These are phyloP conservation scores for Nasalis larvatus DNA, from an alignment of 2,113 vertebrate genomes.

Conservation along the genomic window DNA sequence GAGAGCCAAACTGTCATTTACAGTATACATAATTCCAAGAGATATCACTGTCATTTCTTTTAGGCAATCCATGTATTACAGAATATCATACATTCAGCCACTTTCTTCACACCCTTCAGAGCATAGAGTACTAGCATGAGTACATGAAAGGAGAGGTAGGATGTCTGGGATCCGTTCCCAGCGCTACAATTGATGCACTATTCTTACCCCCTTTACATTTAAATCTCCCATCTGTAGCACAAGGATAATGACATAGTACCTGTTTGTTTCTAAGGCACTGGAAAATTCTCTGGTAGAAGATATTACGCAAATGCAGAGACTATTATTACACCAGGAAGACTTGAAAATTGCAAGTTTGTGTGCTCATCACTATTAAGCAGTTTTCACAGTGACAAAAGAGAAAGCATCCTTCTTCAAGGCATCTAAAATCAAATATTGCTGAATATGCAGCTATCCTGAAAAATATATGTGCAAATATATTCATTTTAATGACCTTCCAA, in stretches of 20 bases:
- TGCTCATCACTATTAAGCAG: constrained; percentile 49
- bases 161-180: constrained; percentile 20
- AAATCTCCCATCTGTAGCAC: constrained; percentile 20
- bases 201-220: constrained; percentile 28
- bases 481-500: constrained; percentile 41
- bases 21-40: not conserved
- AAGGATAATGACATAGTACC: constrained; percentile 53
- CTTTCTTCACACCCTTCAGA: not conserved
- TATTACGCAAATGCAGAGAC: constrained; percentile 38
- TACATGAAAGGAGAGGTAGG: not conserved
- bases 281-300: constrained; percentile 52
- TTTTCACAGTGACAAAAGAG: constrained; percentile 51
- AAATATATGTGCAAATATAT: constrained; percentile 26
- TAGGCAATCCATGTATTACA: not conserved
- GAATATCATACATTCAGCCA: not conserved
- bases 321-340: constrained; percentile 53
- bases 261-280: constrained; percentile 52
- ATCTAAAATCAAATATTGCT: constrained; percentile 67
- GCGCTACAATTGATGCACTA: not conserved
- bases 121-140: not conserved
- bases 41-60: not conserved
- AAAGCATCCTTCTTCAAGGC: constrained; percentile 16
- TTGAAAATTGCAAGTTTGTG: constrained; percentile 52
- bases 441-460: constrained; percentile 27
- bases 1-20: not conserved